These are phyloP conservation scores for Lumbricus terrestris DNA, from an alignment of 2,888 invertebrate genomes.

Conservation along the genomic window DNA sequence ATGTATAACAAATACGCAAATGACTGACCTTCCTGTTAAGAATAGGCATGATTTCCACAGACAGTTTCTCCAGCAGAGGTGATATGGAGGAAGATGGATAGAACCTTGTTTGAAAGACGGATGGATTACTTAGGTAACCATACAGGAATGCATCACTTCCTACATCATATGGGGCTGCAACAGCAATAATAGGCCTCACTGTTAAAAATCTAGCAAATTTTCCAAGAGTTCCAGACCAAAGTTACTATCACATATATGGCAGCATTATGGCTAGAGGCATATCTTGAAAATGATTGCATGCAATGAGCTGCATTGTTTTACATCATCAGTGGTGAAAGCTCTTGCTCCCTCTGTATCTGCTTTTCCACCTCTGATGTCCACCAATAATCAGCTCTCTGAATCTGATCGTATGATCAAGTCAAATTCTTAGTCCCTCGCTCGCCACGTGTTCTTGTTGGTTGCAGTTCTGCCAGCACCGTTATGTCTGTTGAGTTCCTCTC, in stretches of 20 bases:
- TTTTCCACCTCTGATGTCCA: too few relatives aligned
- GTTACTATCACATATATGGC: too few relatives aligned
- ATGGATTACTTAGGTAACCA: neutral
- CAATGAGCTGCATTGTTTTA: neutral
- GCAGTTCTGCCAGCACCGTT: too few relatives aligned
- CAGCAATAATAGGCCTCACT: neutral
- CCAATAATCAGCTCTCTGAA: too few relatives aligned
- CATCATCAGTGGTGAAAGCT: neutral
- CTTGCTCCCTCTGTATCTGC: too few relatives aligned
- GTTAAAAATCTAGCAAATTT: neutral
- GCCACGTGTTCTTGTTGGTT: too few relatives aligned
- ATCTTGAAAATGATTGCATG: neutral
- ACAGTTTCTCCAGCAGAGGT: neutral
- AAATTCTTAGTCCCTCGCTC: too few relatives aligned
- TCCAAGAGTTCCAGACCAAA: neutral
- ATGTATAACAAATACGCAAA: neutral
- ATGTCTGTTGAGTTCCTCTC: too few relatives aligned
- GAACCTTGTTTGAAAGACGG: neutral
- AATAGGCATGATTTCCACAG: neutral
- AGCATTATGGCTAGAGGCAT: neutral
- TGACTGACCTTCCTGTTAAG: neutral
- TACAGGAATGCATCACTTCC: neutral
- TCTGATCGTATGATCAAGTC: too few relatives aligned
- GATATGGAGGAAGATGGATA: neutral
- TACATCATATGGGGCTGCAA: neutral